Base-by-base conservation (phyloP, 1,140 invertebrate genomes). In the Orussus abietinus region DNA sequence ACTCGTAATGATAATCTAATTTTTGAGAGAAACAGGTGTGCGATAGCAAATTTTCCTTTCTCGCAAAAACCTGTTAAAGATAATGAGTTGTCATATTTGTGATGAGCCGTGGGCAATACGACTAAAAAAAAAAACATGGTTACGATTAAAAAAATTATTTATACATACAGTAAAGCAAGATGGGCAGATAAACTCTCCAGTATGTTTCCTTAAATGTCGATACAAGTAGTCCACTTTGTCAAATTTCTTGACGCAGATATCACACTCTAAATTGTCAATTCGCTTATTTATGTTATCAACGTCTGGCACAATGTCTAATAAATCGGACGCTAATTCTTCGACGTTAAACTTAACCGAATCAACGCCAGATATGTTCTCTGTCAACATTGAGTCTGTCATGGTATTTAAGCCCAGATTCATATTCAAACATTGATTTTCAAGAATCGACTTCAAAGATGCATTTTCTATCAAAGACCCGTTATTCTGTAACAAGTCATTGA, bases 161-260 rank as follows among this genome's bases (percentile, higher is more conserved):
- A 9, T 4, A 31, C 40, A 32, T 50, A 60, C 58, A 11, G 39
- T 38, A 13, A 52, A 37, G 41, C 61, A 64, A 21, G 37, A 19
- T 10, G 51, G 26, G 37, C 73, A 76, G 29, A 64, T 64, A 44
- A 68, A 70, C 29, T 75, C 68, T 17, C 70, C 69, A 3, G 72
- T 75, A 42, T 76, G 74, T 47, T 68, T 73, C 9, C 69, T 59
- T 48, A 75, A 59, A 54, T 76, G 75, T 0, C 74, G 61, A 46
- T 68, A 69, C 9, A 77, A 42, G 48, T 71, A 73, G 37, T 67
- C 64, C 6, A 57, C 55, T 13, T 59, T 66, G 11, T 57, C 51
- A 53, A 75, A 76, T 18, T 55, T 51, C 42, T 74, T 72, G 6
- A 63, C 53, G 44, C 75, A 77, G 45, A 76, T 74, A 48, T 76